A percentile compares a stretch with the other conserved stretches of the same genome.
phyloP scores from a whole-genome alignment of 2,113 vertebrate genomes.

The Menura novaehollandiae region DNA sequence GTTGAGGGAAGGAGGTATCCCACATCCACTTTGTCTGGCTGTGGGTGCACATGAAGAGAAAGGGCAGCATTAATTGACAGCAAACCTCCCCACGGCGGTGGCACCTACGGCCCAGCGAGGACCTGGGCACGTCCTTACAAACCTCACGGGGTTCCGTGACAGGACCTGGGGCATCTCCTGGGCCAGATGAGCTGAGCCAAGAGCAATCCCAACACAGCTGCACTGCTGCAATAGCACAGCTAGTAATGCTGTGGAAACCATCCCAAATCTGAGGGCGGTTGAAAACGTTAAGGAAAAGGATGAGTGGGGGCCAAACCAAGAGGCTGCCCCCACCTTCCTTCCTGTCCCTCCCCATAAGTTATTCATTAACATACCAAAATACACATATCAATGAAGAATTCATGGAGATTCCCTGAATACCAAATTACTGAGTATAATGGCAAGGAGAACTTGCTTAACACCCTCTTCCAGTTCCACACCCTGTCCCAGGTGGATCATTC shows the following conservation, averaged over 20 bases:
- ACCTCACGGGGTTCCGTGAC: background rate
- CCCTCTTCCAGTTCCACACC: slow-evolving; percentile 39
- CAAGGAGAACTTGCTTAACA: slow-evolving; percentile 11
- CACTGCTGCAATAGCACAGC: background rate
- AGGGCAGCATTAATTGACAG: background rate
- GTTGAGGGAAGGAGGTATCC: background rate
- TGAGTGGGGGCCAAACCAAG: background rate
- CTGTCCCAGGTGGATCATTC: slow-evolving; percentile 9
- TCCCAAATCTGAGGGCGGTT: background rate
- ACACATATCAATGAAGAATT: slow-evolving; percentile 45
- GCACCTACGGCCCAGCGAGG: fast-evolving
- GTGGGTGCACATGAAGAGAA: background rate
- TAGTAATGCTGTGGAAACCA: background rate
- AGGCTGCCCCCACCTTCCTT: slow-evolving; percentile 12
- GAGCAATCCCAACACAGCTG: background rate
- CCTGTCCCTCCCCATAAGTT: slow-evolving; percentile 26
- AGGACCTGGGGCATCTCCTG: background rate
- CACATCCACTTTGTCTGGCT: background rate
- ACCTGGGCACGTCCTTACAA: background rate
- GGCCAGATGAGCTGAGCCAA: background rate
- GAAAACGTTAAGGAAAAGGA: background rate
- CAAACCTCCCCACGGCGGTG: background rate
- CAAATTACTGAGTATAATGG: slow-evolving; percentile 43
- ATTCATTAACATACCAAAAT: slow-evolving; percentile 43
- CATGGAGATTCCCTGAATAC: slow-evolving; percentile 57